Evolutionary conservation across 2,797 vertebrate species (phyloP).

Genomic region (Leuciscus waleckii): DNA sequence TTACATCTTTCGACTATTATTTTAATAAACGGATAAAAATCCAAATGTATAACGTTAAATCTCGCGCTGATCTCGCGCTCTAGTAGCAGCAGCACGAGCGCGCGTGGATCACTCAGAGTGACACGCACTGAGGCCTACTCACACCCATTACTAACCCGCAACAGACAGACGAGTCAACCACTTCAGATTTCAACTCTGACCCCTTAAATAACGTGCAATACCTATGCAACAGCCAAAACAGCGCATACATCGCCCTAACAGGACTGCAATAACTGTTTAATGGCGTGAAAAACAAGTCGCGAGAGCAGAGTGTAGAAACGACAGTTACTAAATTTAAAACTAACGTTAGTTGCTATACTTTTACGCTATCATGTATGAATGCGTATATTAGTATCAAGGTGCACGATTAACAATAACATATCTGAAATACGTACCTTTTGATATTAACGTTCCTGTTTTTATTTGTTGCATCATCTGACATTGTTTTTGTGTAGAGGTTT

Average conservation of each 20-base stretch:
- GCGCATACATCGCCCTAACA: not conserved
- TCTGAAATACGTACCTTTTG: constrained; percentile 72
- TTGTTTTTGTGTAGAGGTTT: constrained; percentile 73
- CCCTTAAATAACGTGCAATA: not conserved
- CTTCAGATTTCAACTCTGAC: not conserved
- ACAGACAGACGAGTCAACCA: not conserved
- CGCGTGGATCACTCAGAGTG: not conserved
- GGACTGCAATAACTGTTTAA: not conserved
- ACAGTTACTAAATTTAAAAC: not conserved
- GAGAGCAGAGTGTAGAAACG: not conserved
- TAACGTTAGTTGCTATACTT: not conserved
- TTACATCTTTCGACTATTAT: not conserved
- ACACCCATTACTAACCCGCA: constrained; percentile 11
- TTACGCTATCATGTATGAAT: not conserved
- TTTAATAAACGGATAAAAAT: not conserved
- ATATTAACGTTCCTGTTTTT: constrained; percentile 63
- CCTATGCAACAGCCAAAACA: no score
- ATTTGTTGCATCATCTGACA: constrained; percentile 76
- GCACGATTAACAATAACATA: not conserved
- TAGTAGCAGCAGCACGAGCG: not conserved
- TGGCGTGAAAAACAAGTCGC: not conserved
- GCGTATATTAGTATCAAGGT: not conserved
- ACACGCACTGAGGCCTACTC: constrained; percentile 38
- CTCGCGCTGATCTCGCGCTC: not conserved
- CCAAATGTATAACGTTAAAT: not conserved